phyloP scores from a whole-genome alignment of 2,797 vertebrate species.

The Dendrocincla fuliginosa region DNA sequence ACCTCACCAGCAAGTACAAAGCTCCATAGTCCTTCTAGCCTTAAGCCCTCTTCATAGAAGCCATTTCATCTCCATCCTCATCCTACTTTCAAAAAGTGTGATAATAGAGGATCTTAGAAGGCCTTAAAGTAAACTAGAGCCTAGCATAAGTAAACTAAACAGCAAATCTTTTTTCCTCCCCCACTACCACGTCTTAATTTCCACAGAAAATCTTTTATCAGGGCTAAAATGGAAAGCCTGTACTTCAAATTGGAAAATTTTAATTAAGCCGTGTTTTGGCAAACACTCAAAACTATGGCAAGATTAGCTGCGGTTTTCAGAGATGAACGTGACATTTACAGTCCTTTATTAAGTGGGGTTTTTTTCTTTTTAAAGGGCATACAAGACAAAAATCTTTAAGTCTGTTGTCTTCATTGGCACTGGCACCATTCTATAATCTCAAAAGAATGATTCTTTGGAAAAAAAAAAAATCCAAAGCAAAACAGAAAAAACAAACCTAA shows the following conservation, averaged over 20 bases:
- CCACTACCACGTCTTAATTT: background rate
- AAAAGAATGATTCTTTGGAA: background rate
- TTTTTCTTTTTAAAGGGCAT: background rate
- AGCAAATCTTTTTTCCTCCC: background rate
- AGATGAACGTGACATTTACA: background rate
- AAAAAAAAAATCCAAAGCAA: background rate
- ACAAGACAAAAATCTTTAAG: background rate
- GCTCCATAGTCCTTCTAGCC: background rate
- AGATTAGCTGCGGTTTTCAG: slow-evolving; percentile 1
- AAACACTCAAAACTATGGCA: background rate
- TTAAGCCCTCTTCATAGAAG: background rate
- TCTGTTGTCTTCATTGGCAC: background rate
- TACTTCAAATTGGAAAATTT: background rate
- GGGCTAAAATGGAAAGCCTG: background rate
- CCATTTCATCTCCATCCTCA: background rate
- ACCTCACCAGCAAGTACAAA: background rate
- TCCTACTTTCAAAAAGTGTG: background rate
- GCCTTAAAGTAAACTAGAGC: background rate
- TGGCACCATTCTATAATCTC: background rate
- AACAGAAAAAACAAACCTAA: background rate
- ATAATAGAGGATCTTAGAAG: background rate
- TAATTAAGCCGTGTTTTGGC: slow-evolving; percentile 12
- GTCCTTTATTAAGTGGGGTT: background rate
- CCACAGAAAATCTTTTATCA: background rate
- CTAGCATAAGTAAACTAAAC: background rate